Evolutionary conservation across 2,113 vertebrate genomes (phyloP), one percentile per base, ranked within the genome.

Genomic region (Meles meles): DNA sequence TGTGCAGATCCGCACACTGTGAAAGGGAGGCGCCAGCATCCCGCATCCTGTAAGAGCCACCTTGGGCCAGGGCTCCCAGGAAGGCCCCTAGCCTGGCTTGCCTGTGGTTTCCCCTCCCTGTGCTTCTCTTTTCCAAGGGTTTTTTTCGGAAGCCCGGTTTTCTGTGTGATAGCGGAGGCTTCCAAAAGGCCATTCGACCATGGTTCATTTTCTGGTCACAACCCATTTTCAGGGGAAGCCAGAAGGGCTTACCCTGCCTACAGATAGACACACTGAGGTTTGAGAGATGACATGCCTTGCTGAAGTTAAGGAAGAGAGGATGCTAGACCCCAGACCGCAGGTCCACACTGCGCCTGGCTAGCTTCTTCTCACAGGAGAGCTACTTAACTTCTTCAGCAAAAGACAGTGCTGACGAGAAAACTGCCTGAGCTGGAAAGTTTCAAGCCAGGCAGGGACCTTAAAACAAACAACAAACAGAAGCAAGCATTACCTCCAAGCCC

Each of bases 401-500:
- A 27, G 21, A 59, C 7, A 21, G 18, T 44, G 42, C 27, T 81
- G 31, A 69, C 20, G 81, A 61, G 49, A 92, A 92, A 89, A 69
- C 25, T 85, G 20, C 79, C 14, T 0, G 5, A 4, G 49, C 59
- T 21, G 25, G 34, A 79, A 39, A 23, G 6, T 49, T 83, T 29
- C 44, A 59, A 31, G 52, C 31, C 37, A 67, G 76, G 29, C 67
- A 72, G 27, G 8, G 81, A 29, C 25, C 20, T 85, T 63, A 74
- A 80, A 89, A 72, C 61, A 37, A 80, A 95, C 79, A 76, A 14
- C 8, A 52, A 71, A 25, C 49, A 47, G 65, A 93, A 88, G 12
- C 7, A 1, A 84, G 44, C 69, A 49, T 76, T 29, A 14, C 63
- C 42, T 44, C 23, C 67, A 31, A 52, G 34, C 14, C 31, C 5